Conservation (phyloP, 2,113 vertebrate species). For the Mola mola region DNA sequence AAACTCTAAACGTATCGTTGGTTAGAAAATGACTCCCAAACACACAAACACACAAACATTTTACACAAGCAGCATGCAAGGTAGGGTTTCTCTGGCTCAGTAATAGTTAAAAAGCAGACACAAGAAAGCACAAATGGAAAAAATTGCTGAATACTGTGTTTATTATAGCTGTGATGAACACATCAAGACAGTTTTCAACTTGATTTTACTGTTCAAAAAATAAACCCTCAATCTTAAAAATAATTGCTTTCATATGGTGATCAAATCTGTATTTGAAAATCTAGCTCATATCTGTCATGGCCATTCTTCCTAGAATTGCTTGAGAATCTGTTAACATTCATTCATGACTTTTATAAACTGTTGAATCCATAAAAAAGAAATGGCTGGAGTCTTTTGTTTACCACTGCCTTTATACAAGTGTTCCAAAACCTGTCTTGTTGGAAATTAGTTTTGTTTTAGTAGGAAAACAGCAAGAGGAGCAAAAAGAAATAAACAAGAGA, state of each 20-base stretch:
- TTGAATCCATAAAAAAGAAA: slow-evolving; percentile 6
- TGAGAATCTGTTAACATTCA: too few species aligned
- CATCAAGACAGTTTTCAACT: neutral
- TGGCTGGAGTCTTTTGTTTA: slow-evolving; percentile 5
- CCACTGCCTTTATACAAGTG: neutral
- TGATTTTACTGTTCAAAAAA: slow-evolving; percentile 4
- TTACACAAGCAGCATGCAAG: neutral
- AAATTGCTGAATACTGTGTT: slow-evolving; percentile 4
- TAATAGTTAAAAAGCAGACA: slow-evolving; percentile 10
- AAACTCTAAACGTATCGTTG: slow-evolving; percentile 75
- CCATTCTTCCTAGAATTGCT: too few species aligned
- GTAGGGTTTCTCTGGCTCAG: neutral
- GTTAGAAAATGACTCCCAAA: slow-evolving; percentile 30
- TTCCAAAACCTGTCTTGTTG: neutral
- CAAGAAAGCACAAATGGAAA: neutral
- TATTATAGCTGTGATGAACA: slow-evolving; percentile 4
- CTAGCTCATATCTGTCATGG: slow-evolving; percentile 14
- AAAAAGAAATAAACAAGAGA: neutral
- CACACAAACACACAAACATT: too few species aligned
- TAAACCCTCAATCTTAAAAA: neutral
- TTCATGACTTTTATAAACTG: slow-evolving; percentile 10
- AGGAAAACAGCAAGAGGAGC: neutral
- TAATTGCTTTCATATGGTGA: neutral
- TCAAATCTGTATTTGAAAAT: neutral
- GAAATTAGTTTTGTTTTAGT: neutral